These are phyloP conservation scores for Phortica okadai DNA, from an alignment of 2,888 invertebrate species.

Conservation along the genomic window DNA sequence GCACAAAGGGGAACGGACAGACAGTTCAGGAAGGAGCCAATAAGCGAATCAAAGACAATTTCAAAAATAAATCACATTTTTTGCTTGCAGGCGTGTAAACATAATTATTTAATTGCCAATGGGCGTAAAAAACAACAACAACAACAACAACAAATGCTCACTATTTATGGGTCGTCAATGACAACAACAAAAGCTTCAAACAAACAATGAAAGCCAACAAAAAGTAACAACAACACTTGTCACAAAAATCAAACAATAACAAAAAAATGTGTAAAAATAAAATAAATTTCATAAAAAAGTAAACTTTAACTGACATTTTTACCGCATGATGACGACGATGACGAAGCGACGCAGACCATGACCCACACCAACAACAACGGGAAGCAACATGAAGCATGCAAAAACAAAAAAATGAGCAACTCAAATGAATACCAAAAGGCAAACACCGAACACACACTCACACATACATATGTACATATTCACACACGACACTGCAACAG, in stretches of 20 bases:
- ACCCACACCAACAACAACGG: conserved; percentile 72
- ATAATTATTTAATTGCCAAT: conserved; percentile 15
- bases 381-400: conserved; percentile 43
- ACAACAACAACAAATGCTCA: not conserved
- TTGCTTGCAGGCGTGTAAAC: not conserved
- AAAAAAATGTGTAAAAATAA: conserved; percentile 15
- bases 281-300: conserved; percentile 24
- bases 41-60: not conserved
- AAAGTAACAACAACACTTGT: not conserved
- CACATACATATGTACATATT: not conserved
- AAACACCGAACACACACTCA: not conserved
- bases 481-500: conserved; percentile 45
- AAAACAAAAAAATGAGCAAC: not conserved
- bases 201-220: not conserved
- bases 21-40: conserved; percentile 15
- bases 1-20: conserved; percentile 25
- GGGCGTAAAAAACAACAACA: not conserved
- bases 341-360: conserved; percentile 65
- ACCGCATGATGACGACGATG: conserved; percentile 40
- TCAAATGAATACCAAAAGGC: conserved; percentile 19
- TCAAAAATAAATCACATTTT: not conserved
- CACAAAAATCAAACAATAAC: not conserved
- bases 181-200: conserved; percentile 3
- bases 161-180: not conserved
- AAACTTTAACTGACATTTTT: conserved; percentile 32